Percentiles rank a stretch among this genome's conserved stretches.
Evolutionary conservation across 2,113 vertebrate species (phyloP).

Genomic region (Psettodes erumei): DNA sequence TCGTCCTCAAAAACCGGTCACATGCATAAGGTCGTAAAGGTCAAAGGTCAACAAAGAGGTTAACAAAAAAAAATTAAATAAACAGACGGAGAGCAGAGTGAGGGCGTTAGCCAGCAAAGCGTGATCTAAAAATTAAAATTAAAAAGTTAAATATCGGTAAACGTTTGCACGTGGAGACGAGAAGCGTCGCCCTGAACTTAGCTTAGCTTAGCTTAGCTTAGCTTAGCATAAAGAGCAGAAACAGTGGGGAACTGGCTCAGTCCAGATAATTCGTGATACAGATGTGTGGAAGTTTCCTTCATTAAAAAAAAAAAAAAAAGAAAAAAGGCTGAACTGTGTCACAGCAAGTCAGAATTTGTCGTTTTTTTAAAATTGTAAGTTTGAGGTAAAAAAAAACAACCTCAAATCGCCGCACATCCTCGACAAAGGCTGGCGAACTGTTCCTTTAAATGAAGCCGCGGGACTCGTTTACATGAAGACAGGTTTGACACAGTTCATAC

Average conservation of each 20-base stretch:
- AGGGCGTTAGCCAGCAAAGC: neutral
- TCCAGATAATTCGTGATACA: too few relatives aligned
- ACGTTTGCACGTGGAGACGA: neutral
- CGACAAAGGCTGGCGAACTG: neutral
- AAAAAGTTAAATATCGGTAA: neutral
- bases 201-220: constrained; percentile 34
- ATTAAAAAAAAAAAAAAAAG: too few relatives aligned
- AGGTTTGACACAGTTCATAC: constrained; percentile 44
- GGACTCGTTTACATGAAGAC: constrained; percentile 27
- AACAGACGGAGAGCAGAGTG: neutral
- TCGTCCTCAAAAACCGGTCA: constrained; percentile 77
- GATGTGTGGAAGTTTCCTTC: too few relatives aligned
- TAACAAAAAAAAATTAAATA: neutral
- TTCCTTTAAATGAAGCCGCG: neutral
- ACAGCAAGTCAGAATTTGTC: too few relatives aligned
- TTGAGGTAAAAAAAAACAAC: too few relatives aligned
- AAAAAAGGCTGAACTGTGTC: too few relatives aligned
- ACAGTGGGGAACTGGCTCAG: neutral
- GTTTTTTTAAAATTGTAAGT: too few relatives aligned
- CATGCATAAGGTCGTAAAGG: constrained; percentile 42
- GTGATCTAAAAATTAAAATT: too few relatives aligned
- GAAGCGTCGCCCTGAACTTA: too few relatives aligned
- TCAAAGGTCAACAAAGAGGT: neutral
- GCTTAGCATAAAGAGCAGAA: too few relatives aligned
- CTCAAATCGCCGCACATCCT: too few relatives aligned